Base-by-base conservation (phyloP, 2,797 vertebrate species). In the Poliocrania exsul region DNA sequence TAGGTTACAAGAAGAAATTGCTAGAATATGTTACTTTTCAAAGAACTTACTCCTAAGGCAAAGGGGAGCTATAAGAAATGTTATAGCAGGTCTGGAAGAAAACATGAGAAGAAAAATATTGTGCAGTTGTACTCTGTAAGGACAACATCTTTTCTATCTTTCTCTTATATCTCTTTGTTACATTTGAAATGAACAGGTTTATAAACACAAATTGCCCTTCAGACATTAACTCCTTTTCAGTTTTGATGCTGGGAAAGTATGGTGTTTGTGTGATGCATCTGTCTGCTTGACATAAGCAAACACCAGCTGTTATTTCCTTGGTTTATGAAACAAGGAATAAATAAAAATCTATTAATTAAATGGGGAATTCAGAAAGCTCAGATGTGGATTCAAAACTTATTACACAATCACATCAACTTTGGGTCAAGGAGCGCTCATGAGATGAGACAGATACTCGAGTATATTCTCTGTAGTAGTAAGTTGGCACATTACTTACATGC, bases 271-370 rank as follows among this genome's bases (percentile, higher is more conserved):
- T 64, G 56, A 66, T 40, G 13, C 54, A 53, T 89, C 31, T 81
- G 58, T 91, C 53, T 79, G 67, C 72, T 54, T 89, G 74, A 86
- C 29, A 69, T 87, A 89, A 90, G 66, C 54, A 82, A 93, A 88
- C 91, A 81, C 38, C 87, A 96, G 77, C 74, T 89, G 90, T 60
- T 80, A 90, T 47, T 95, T 93, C 80, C 64, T 87, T 86, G 31
- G 67, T 71, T 87, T 94, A 79, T 26, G 14, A 91, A 90, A 87
- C 85, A 75, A 92, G 5, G 47, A 94, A 44, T n/a, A 81, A 88
- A 89, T 60, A 79, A 49, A 69, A 75, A 73, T 7, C n/a, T 90
- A 71, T 79, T 88, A 83, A 93, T 91, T 88, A 95, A 91, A 87
- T 29, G 33, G 0, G 9, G 72, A 75, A 78, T 81, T 83, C 40